These are phyloP conservation scores for Drosophila kanapiae DNA, from an alignment of 1,140 invertebrate species.

Conservation along the genomic window DNA sequence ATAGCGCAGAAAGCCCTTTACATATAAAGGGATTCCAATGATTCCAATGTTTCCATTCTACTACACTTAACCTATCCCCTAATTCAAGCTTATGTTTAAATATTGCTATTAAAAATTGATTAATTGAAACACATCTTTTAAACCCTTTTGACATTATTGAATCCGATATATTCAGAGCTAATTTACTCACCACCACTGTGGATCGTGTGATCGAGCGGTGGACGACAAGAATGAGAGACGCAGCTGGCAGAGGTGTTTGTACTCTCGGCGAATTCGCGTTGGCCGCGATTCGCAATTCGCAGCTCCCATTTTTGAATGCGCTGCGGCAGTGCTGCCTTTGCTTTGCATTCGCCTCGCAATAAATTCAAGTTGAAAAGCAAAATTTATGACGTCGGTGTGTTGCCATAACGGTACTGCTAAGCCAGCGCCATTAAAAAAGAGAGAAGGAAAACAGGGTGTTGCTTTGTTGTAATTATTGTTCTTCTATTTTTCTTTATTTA, in stretches of 20 bases:
- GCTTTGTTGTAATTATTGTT: conserved; percentile 40
- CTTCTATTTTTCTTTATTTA: conserved; percentile 60
- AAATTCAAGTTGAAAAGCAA: conserved; percentile 61
- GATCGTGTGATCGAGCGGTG: background rate
- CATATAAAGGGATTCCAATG: too few species aligned
- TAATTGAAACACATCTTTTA: too few species aligned
- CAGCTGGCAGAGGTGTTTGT: conserved; percentile 25
- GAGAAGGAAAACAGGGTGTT: conserved; percentile 35
- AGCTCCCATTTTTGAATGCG: conserved; percentile 33
- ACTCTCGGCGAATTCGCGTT: conserved; percentile 45
- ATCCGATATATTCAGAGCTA: background rate
- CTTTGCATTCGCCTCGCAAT: conserved; percentile 58
- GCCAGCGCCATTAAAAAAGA: conserved; percentile 50
- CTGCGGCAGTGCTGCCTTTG: conserved; percentile 3
- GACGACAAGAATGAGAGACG: background rate
- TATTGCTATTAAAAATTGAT: too few species aligned
- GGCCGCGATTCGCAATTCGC: conserved; percentile 42
- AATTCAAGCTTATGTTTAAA: too few species aligned
- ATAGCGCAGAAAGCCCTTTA: background rate
- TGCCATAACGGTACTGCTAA: conserved; percentile 70
- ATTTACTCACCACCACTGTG: background rate
- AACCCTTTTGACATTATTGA: background rate
- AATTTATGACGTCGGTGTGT: conserved; percentile 65
- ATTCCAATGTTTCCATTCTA: too few species aligned
- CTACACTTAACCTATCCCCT: too few species aligned